phyloP scores from a whole-genome alignment of 2,888 invertebrate species.

The Hyposoter didymator region DNA sequence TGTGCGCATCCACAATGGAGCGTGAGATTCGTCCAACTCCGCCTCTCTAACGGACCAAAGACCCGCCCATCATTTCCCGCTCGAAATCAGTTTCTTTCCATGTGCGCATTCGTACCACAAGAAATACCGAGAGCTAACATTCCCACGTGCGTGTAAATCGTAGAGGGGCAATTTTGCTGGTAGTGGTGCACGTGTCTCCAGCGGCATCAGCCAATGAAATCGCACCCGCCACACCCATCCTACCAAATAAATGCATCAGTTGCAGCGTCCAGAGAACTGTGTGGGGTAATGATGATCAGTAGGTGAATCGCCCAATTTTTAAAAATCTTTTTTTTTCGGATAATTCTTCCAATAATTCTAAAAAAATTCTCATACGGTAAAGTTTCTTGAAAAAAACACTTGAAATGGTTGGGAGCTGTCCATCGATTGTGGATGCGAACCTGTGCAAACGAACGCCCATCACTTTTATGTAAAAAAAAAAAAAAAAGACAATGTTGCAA shows the following conservation, averaged over 20 bases:
- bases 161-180: neutral
- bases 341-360: neutral
- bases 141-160: slow-evolving; percentile 3
- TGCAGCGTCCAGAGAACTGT: neutral
- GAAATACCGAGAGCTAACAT: slow-evolving; percentile 7
- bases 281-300: neutral
- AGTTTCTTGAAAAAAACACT: neutral
- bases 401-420: neutral
- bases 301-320: neutral
- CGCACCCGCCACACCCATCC: slow-evolving; percentile 41
- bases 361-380: neutral
- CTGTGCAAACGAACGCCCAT: no score
- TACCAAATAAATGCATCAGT: neutral
- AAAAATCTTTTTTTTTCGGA: neutral
- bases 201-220: slow-evolving; percentile 45
- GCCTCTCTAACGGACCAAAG: slow-evolving; percentile 78
- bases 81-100: slow-evolving; percentile 47
- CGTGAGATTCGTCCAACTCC: slow-evolving; percentile 79
- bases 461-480: no score
- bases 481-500: no score
- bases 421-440: no score
- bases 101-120: neutral
- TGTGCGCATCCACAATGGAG: slow-evolving; percentile 81
- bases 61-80: slow-evolving; percentile 66
- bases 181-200: neutral